Conservation (phyloP, 2,888 invertebrate genomes). For the Harmothoe impar region DNA sequence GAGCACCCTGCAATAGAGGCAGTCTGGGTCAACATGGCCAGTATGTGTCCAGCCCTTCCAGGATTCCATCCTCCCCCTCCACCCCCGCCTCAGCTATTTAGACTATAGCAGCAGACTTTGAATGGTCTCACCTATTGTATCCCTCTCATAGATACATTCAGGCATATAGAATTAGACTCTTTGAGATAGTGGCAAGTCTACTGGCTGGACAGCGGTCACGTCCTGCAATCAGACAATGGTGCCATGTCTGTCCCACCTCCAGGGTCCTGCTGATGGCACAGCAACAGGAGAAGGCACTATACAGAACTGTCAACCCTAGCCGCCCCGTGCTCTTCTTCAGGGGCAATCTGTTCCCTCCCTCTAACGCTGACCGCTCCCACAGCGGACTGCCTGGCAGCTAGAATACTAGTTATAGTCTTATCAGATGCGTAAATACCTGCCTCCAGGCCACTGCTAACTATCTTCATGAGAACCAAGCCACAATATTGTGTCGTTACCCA, state of each 20-base stretch:
- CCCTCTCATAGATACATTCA: too few species aligned
- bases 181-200: too few species aligned
- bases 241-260: background rate
- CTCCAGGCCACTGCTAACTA: too few species aligned
- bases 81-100: background rate
- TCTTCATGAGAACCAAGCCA: too few species aligned
- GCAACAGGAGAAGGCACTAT: slow-evolving; percentile 24
- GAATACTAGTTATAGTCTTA: too few species aligned
- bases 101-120: background rate
- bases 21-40: background rate
- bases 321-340: background rate
- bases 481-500: too few species aligned
- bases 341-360: background rate
- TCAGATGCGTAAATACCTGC: too few species aligned
- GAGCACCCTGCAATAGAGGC: background rate
- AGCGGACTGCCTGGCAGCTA: too few species aligned
- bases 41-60: background rate
- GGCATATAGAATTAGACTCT: too few species aligned
- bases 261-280: background rate
- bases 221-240: background rate
- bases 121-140: too few species aligned
- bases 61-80: background rate
- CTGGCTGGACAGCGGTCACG: background rate
- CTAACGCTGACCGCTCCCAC: too few species aligned
- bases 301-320: background rate